phyloP scores from a whole-genome alignment of 2,113 vertebrate species.

The Phocoena sinus region DNA sequence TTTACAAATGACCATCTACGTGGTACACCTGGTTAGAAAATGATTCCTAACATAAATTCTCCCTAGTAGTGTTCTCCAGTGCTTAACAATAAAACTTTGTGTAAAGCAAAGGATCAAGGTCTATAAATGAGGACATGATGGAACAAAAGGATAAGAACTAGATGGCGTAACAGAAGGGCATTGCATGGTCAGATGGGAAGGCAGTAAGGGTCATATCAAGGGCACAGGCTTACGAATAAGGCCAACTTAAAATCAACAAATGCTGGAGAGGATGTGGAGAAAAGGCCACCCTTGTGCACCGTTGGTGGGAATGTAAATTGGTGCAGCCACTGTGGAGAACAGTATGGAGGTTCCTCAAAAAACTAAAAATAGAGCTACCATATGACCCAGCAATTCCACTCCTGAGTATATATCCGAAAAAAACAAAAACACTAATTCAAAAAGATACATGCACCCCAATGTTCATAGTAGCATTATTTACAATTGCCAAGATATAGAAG shows the following conservation, averaged over 20 bases:
- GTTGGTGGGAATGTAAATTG: neutral
- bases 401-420: neutral
- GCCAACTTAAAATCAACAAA: neutral
- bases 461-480: no score
- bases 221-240: neutral
- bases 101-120: neutral
- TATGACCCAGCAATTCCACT: neutral
- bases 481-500: no score
- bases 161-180: neutral
- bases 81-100: neutral
- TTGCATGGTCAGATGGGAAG: neutral
- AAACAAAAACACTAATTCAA: neutral
- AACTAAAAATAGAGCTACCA: no score
- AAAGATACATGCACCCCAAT: no score
- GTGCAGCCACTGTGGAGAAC: neutral
- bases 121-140: neutral
- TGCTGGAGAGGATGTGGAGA: neutral
- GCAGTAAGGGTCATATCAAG: accelerated
- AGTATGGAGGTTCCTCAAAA: neutral
- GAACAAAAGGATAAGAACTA: neutral
- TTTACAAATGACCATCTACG: neutral
- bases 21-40: neutral
- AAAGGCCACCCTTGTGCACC: neutral
- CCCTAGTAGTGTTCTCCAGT: accelerated
- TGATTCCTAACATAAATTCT: neutral